Percentiles rank a stretch among this genome's conserved stretches.
Conservation (phyloP, 2,888 invertebrate species). For the Drosophila rubida region DNA sequence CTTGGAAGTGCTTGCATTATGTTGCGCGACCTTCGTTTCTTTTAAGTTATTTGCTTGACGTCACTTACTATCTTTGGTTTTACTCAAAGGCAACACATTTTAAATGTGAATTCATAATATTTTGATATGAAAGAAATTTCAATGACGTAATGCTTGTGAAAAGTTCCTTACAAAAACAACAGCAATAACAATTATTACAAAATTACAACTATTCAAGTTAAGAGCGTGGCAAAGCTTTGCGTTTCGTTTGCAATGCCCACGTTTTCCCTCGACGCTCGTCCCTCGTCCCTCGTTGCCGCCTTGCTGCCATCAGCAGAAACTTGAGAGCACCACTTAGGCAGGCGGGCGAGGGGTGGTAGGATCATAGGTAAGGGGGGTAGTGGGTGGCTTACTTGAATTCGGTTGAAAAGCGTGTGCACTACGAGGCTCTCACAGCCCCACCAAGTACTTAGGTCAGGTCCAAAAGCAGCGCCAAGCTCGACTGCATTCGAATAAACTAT, state of each 20-base stretch:
- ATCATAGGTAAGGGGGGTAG: not conserved
- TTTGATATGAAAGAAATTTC: slow-evolving; percentile 45
- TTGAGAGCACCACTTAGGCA: slow-evolving; percentile 72
- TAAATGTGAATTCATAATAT: slow-evolving; percentile 30
- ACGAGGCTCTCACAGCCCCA: slow-evolving; percentile 28
- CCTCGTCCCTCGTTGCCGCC: slow-evolving; percentile 10
- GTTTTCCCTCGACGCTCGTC: not conserved
- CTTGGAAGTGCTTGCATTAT: not conserved
- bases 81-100: slow-evolving; percentile 5
- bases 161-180: slow-evolving; percentile 37
- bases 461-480: slow-evolving; percentile 67
- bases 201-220: slow-evolving; percentile 59
- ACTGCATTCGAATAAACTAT: slow-evolving; percentile 80
- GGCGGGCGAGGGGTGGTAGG: not conserved
- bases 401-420: slow-evolving; percentile 54
- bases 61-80: slow-evolving; percentile 21
- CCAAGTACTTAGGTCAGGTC: slow-evolving; percentile 70
- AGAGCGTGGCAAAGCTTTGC: slow-evolving; percentile 65
- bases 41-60: slow-evolving; percentile 8
- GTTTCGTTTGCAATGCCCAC: slow-evolving; percentile 26
- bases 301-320: slow-evolving; percentile 77
- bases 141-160: slow-evolving; percentile 63
- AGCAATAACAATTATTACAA: slow-evolving; percentile 28
- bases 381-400: slow-evolving; percentile 19
- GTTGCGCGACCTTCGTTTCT: slow-evolving; percentile 41